These are phyloP conservation scores for Pseudoatta argentina DNA, from an alignment of 1,140 invertebrate species.

Conservation along the genomic window DNA sequence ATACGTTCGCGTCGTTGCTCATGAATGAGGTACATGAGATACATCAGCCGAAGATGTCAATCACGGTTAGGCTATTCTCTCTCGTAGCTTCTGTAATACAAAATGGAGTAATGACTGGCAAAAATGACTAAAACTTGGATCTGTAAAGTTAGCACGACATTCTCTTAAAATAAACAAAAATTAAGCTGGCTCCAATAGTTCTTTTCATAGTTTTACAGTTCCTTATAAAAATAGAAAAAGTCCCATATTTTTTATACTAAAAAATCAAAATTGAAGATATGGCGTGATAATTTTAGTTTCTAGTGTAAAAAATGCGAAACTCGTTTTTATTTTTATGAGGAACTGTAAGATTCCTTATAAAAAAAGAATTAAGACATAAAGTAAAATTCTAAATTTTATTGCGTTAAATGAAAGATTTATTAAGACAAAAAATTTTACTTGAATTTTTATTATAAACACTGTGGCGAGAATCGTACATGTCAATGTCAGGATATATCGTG, in stretches of 20 bases:
- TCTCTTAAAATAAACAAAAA: too few species aligned
- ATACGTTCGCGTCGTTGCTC: conserved; percentile 25
- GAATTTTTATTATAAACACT: not conserved
- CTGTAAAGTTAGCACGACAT: too few species aligned
- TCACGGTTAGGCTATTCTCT: not conserved
- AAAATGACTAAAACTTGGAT: not conserved
- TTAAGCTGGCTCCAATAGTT: too few species aligned
- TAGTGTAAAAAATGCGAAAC: too few species aligned
- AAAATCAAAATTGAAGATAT: too few species aligned
- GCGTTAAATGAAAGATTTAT: not conserved
- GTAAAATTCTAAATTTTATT: not conserved
- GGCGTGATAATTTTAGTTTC: too few species aligned
- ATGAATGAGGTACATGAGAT: not conserved
- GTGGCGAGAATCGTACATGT: not conserved
- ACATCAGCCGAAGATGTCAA: conserved; percentile 26
- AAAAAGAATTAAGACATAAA: too few species aligned
- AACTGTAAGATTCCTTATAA: too few species aligned
- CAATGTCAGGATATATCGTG: not conserved
- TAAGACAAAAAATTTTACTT: not conserved
- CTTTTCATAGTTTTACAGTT: too few species aligned
- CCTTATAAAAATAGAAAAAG: too few species aligned
- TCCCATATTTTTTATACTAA: too few species aligned
- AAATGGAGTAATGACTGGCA: not conserved
- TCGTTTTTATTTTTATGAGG: too few species aligned
- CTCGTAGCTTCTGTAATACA: not conserved